A percentile compares a stretch with the other conserved stretches of the same genome.
Conservation (phyloP, 2,797 vertebrate species). For the Takifugu rubripes region DNA sequence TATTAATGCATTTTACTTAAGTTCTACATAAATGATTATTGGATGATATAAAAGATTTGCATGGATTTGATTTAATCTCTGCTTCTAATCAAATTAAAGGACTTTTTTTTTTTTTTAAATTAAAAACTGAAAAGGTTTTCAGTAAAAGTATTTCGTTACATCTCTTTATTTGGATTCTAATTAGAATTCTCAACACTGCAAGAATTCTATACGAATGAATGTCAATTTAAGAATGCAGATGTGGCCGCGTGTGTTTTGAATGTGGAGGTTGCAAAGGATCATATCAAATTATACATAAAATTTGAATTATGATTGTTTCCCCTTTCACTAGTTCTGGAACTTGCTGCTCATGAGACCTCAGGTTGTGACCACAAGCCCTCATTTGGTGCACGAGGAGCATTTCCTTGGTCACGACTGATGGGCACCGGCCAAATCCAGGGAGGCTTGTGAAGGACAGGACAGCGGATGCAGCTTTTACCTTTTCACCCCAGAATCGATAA, state of each 20-base stretch:
- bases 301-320: slow-evolving; percentile 46
- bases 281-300: slow-evolving; percentile 32
- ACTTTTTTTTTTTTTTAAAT: no score
- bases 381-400: slow-evolving; percentile 60
- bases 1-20: no score
- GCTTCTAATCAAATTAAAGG: no score
- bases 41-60: no score
- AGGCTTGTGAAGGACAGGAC: slow-evolving; percentile 45
- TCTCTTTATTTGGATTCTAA: no score
- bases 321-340: slow-evolving; percentile 41
- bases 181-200: no score
- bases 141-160: no score
- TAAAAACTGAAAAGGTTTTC: no score
- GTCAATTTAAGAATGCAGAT: no score
- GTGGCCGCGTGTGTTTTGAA: slow-evolving; percentile 24
- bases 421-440: slow-evolving; percentile 52
- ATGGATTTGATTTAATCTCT: no score
- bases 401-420: slow-evolving; percentile 65
- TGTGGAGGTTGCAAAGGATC: slow-evolving; percentile 49
- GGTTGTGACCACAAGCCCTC: slow-evolving; percentile 65
- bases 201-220: no score
- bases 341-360: slow-evolving; percentile 40
- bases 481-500: slow-evolving; percentile 68
- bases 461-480: slow-evolving; percentile 65
- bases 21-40: no score